Percentiles rank a stretch among this genome's conserved stretches.
phyloP scores from a whole-genome alignment of 2,888 invertebrate species.

The Pammene aurita region DNA sequence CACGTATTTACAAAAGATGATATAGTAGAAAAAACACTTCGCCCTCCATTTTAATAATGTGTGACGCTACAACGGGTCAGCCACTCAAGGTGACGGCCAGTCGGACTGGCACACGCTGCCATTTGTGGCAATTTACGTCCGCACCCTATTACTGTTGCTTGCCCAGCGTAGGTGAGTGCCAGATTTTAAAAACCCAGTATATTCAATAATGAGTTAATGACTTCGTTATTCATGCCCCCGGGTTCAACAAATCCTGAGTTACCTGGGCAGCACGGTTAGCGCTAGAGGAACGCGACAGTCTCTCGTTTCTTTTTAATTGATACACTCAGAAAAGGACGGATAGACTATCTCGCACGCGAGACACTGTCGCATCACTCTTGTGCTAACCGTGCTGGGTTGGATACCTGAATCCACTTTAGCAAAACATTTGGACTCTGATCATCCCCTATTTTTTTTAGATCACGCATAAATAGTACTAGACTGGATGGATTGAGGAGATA shows the following conservation, averaged over 20 bases:
- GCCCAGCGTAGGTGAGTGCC: neutral
- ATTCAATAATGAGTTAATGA: neutral
- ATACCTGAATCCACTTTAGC: neutral
- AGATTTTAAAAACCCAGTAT: neutral
- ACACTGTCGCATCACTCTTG: no score
- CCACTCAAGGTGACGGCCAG: constrained; percentile 58
- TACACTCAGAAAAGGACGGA: no score
- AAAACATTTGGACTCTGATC: neutral
- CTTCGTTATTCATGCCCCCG: neutral
- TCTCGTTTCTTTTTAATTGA: no score
- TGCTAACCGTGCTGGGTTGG: no score
- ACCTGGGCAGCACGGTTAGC: no score
- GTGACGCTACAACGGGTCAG: constrained; percentile 76
- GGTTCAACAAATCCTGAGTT: no score
- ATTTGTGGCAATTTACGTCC: constrained; percentile 28
- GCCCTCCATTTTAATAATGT: constrained; percentile 69
- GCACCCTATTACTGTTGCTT: constrained; percentile 13
- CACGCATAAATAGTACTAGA: no score
- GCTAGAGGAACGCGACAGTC: no score
- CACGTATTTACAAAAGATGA: constrained; percentile 44
- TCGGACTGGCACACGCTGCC: constrained; percentile 23
- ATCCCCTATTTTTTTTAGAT: no score
- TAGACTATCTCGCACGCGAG: no score
- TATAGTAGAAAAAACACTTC: constrained; percentile 62
- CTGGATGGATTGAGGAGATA: neutral